A percentile compares a stretch with the other conserved stretches of the same genome.
Evolutionary conservation across 92 coral and sea anemone genomes (phyloP).

Genomic region (Phenganax subtilis): DNA sequence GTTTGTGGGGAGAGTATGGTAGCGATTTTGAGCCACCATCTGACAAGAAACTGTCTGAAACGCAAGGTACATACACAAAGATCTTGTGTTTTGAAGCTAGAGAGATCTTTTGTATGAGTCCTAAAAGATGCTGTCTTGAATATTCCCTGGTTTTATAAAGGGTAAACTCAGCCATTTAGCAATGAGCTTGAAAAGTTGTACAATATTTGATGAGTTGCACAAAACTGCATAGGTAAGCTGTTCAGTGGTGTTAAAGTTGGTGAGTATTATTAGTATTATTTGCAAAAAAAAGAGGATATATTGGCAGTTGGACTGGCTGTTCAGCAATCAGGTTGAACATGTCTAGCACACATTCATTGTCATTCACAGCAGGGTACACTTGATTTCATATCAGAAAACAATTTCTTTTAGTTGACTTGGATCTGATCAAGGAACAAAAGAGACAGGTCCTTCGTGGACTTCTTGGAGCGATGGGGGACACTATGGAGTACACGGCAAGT

Average conservation of each 20-base stretch:
- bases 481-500: conserved; percentile 34
- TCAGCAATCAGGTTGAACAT: no score
- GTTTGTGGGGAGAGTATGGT: conserved; percentile 22
- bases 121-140: not conserved
- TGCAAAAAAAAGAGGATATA: no score
- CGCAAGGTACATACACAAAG: conserved; percentile 2
- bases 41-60: conserved; percentile 16
- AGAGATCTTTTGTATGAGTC: not conserved
- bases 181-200: no score
- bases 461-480: conserved; percentile 31
- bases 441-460: not conserved
- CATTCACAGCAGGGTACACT: not conserved
- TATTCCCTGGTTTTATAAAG: not conserved
- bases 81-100: not conserved
- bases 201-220: no score
- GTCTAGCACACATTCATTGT: no score
- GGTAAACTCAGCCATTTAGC: no score
- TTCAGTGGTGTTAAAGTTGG: no score
- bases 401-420: not conserved
- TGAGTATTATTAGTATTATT: no score
- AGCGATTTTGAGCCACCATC: not conserved
- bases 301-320: no score
- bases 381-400: not conserved
- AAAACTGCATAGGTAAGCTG: no score
- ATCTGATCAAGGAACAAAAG: conserved; percentile 6